Percentiles rank a stretch among this genome's conserved stretches.
These are phyloP conservation scores for Acleris literana DNA, from an alignment of 2,888 invertebrate genomes.

Conservation along the genomic window DNA sequence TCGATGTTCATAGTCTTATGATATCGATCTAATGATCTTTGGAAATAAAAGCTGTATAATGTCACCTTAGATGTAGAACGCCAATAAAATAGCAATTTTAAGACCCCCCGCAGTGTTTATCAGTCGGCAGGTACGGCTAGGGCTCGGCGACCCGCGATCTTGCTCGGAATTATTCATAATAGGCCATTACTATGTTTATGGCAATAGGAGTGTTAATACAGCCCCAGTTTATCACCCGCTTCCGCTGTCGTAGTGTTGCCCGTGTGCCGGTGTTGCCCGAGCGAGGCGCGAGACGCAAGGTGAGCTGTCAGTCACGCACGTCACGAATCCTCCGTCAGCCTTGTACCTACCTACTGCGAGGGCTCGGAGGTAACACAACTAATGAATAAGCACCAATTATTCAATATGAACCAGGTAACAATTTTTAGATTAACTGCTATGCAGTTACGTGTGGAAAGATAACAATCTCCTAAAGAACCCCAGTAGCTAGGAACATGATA, in stretches of 20 bases:
- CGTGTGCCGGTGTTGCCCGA: constrained; percentile 16
- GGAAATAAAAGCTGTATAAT: constrained; percentile 52
- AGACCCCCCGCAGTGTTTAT: constrained; percentile 57
- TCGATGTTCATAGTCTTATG: constrained; percentile 43
- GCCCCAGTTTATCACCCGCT: constrained; percentile 49
- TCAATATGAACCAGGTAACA: too few species aligned
- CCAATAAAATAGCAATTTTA: constrained; percentile 57
- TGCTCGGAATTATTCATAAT: constrained; percentile 48
- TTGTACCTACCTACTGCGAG: not conserved
- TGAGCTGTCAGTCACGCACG: constrained; percentile 13
- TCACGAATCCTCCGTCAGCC: not conserved
- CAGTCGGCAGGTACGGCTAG: constrained; percentile 40
- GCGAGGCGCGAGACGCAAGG: constrained; percentile 12
- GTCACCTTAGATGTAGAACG: constrained; percentile 50
- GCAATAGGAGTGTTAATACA: constrained; percentile 51
- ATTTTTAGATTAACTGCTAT: too few species aligned
- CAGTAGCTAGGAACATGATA: too few species aligned
- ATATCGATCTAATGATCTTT: constrained; percentile 53
- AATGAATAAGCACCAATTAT: not conserved
- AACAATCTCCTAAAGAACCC: too few species aligned
- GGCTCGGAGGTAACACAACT: not conserved
- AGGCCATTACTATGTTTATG: constrained; percentile 53
- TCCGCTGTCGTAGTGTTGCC: constrained; percentile 42
- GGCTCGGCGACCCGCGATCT: constrained; percentile 30
- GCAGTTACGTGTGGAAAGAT: too few species aligned